Base-by-base conservation (phyloP, 2,113 vertebrate genomes). In the Drymodes brunneopygia region DNA sequence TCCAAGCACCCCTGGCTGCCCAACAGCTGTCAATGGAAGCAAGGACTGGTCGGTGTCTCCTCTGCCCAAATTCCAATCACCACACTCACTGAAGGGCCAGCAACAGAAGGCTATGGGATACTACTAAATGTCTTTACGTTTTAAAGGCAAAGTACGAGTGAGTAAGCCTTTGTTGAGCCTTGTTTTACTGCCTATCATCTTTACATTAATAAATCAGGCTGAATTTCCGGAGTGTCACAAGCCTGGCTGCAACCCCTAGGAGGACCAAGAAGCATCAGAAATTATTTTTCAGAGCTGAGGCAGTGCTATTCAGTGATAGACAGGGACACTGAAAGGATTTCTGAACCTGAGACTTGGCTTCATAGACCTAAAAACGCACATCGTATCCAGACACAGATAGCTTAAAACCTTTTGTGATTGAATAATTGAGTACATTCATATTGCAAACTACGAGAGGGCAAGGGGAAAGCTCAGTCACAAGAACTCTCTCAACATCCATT, bases 351-450 rank as follows among this genome's bases (percentile, higher is more conserved):
- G 25, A 87, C 66, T 69, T 85, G 70, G 54, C 64, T 86, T 77
- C 47, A 5, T 7, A 74, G 58, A 78, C 64, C 67, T 85, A 86
- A 90, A 94, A 87, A 77, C 24, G 56, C 38, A 66, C 40, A 53
- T 33, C 0, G 0, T 64, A 66, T 57, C 38, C 75, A 93, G 67
- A 73, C 25, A 61, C 51, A 88, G 87, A 77, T 66, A 93, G 54
- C 82, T 86, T 95, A 90, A 94, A 95, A 95, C 91, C 83, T 86
- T 94, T 79, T 89, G 60, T 88, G 83, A 95, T 64, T 88, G 90
- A 83, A 88, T 94, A 94, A 93, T 73, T 92, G 81, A 94, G 70
- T 40, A 95, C 38, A 70, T 73, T 70, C 27, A 73, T 83, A 86
- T 12, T 69, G 74, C 62, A 85, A 88, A 90, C 50, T 77, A 69